Evolutionary conservation across 2,888 invertebrate species (phyloP).

Genomic region (Apotomis turbidana): DNA sequence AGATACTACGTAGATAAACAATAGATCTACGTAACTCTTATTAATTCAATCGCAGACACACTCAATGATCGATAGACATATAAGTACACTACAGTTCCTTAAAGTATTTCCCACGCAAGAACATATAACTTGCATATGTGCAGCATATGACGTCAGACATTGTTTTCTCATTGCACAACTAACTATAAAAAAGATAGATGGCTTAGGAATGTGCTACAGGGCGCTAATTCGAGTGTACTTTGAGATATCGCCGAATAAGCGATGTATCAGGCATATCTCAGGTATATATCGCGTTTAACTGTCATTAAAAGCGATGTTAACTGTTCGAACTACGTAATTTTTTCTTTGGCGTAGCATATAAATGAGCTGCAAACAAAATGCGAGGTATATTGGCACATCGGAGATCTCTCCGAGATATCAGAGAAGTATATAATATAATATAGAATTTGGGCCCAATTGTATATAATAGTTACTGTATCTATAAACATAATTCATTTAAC

Average conservation of each 20-base stretch:
- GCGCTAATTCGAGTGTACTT: background rate
- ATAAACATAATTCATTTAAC: slow-evolving; percentile 26
- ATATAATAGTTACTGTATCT: background rate
- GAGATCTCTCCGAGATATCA: no score
- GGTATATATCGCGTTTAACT: no score
- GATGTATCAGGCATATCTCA: no score
- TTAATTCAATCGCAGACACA: slow-evolving; percentile 32
- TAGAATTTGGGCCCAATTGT: background rate
- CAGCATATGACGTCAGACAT: slow-evolving; percentile 30
- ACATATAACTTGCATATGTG: slow-evolving; percentile 28
- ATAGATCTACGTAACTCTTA: slow-evolving; percentile 21
- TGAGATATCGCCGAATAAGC: no score
- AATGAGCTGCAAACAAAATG: no score
- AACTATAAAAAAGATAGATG: background rate
- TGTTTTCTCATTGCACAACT: slow-evolving; percentile 23
- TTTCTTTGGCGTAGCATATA: no score
- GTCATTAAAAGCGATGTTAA: no score
- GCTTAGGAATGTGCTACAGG: background rate
- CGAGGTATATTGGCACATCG: no score
- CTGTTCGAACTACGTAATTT: no score
- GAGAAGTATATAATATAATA: no score
- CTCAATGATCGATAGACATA: slow-evolving; percentile 19
- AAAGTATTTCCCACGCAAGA: slow-evolving; percentile 36
- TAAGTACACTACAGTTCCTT: slow-evolving; percentile 19
- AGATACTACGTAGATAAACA: slow-evolving; percentile 19